phyloP scores from a whole-genome alignment of 2,113 vertebrate genomes.

The Anas platyrhynchos region DNA sequence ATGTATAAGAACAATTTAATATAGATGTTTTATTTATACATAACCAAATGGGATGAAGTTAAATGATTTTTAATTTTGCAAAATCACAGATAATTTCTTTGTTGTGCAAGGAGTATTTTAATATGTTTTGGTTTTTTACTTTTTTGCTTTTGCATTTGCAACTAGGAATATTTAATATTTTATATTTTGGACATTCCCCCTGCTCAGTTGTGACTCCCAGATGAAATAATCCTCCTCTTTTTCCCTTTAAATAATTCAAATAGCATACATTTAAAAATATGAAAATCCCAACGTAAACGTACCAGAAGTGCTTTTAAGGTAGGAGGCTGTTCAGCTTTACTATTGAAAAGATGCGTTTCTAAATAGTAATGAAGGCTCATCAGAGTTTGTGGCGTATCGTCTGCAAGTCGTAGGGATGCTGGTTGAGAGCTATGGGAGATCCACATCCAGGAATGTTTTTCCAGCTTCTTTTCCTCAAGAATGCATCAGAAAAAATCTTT shows the following conservation, averaged over 20 bases:
- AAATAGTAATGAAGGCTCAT: background rate
- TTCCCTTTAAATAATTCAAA: slow-evolving; percentile 64
- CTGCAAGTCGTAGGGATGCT: background rate
- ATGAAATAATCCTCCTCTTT: slow-evolving; percentile 53
- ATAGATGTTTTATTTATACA: slow-evolving; percentile 50
- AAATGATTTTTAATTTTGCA: slow-evolving; percentile 45
- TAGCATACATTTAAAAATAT: slow-evolving; percentile 60
- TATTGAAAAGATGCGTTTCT: background rate
- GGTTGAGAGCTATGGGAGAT: background rate
- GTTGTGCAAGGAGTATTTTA: slow-evolving; percentile 9
- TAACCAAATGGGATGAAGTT: slow-evolving; percentile 9
- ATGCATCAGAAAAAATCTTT: background rate
- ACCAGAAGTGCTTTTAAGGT: slow-evolving; percentile 58
- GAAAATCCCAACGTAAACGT: slow-evolving; percentile 23
- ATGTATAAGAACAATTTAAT: background rate
- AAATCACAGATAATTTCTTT: slow-evolving; percentile 34
- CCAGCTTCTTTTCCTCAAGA: background rate
- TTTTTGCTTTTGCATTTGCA: slow-evolving; percentile 1
- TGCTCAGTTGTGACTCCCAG: slow-evolving; percentile 55
- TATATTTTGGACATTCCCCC: slow-evolving; percentile 63
- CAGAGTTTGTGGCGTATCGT: background rate
- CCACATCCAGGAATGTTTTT: background rate
- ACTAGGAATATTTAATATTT: slow-evolving; percentile 54
- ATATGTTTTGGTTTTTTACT: background rate
- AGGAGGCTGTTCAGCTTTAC: background rate